Conservation (phyloP, 1,140 invertebrate genomes). For the Rhopalosiphum padi region DNA sequence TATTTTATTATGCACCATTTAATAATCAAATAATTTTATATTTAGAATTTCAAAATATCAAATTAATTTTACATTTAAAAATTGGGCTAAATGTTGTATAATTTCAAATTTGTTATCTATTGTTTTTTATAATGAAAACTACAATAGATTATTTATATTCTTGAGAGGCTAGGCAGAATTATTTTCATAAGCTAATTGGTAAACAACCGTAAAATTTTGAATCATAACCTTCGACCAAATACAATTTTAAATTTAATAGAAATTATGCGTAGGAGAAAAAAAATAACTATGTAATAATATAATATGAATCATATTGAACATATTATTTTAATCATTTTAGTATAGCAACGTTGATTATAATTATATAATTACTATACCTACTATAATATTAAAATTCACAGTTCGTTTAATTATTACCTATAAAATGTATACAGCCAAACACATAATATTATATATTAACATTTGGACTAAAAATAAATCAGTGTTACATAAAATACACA, state of each 20-base stretch:
- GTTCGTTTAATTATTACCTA: neutral
- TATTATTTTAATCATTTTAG: neutral
- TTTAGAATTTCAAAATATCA: neutral
- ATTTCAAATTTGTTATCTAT: neutral
- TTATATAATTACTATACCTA: neutral
- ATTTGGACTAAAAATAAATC: neutral
- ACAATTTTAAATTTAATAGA: neutral
- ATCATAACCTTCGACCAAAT: neutral
- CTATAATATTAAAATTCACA: neutral
- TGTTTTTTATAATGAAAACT: neutral
- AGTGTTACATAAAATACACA: neutral
- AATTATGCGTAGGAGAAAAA: neutral
- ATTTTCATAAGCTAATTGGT: neutral
- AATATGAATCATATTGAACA: neutral
- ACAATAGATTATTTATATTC: neutral
- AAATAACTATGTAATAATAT: neutral
- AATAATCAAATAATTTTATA: neutral
- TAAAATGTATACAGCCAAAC: neutral
- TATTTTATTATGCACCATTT: neutral
- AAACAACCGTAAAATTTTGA: neutral
- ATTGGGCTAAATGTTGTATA: neutral
- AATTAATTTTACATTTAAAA: neutral
- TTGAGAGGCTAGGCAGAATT: neutral
- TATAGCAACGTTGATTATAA: neutral
- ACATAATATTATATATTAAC: neutral